Conservation (phyloP, 2,888 invertebrate genomes). For the Microplitis manilae region DNA sequence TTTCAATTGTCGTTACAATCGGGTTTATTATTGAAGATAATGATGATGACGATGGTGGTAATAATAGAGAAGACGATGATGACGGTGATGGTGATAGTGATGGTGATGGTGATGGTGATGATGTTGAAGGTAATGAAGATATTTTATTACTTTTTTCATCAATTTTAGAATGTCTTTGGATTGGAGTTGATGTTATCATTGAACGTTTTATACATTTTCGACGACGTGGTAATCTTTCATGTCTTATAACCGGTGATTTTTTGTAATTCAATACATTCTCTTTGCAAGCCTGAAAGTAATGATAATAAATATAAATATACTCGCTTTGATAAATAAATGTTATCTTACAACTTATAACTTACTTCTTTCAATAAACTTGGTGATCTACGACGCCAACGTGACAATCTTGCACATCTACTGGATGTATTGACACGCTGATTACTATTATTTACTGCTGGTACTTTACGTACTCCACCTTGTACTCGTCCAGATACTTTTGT, state of each 20-base stretch:
- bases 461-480: constrained; percentile 63
- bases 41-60: no score
- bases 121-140: constrained; percentile 50
- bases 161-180: constrained; percentile 62
- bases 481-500: constrained; percentile 59
- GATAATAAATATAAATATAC: constrained; percentile 38
- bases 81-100: no score
- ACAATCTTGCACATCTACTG: constrained; percentile 65
- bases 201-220: constrained; percentile 69
- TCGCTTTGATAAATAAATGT: neutral
- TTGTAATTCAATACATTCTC: constrained; percentile 69
- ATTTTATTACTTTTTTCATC: constrained; percentile 61
- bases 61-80: no score
- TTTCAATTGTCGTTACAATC: constrained; percentile 63
- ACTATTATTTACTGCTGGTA: constrained; percentile 62
- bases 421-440: constrained; percentile 63
- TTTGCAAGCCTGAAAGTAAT: constrained; percentile 65
- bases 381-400: constrained; percentile 66
- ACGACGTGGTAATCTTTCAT: constrained; percentile 65
- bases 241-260: constrained; percentile 65
- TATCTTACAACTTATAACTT: constrained; percentile 11
- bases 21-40: constrained; percentile 31
- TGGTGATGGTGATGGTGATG: constrained; percentile 25
- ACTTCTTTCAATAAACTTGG: constrained; percentile 60
- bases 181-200: constrained; percentile 68